phyloP scores from a whole-genome alignment of 2,888 invertebrate genomes.

The Plusia festucae region DNA sequence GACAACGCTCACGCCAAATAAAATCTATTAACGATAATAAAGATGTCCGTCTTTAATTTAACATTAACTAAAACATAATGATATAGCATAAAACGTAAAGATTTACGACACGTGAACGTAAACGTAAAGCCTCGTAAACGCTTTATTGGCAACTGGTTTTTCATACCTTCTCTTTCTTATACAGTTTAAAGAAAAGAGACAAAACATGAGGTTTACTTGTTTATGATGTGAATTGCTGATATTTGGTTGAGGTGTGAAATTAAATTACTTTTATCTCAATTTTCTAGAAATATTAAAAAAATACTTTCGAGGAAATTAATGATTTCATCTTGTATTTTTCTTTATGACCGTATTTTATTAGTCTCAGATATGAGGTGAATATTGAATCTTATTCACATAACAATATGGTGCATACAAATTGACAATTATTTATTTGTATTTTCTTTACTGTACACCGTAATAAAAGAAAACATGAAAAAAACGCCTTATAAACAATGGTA shows the following conservation, averaged over 20 bases:
- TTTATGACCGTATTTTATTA: too few species aligned
- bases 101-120: slow-evolving; percentile 54
- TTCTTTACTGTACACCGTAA: too few species aligned
- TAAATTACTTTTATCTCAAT: slow-evolving; percentile 43
- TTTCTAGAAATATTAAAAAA: slow-evolving; percentile 19
- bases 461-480: too few species aligned
- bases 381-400: too few species aligned
- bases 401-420: too few species aligned
- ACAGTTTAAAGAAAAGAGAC: slow-evolving; percentile 21
- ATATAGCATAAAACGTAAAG: slow-evolving; percentile 45
- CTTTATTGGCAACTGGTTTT: slow-evolving; percentile 46
- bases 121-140: slow-evolving; percentile 51
- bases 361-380: too few species aligned
- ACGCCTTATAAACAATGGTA: too few species aligned
- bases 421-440: too few species aligned
- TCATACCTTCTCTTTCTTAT: slow-evolving; percentile 21
- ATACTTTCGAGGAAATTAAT: slow-evolving; percentile 13
- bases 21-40: slow-evolving; percentile 23
- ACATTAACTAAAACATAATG: slow-evolving; percentile 51
- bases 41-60: slow-evolving; percentile 36
- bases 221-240: slow-evolving; percentile 48
- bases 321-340: slow-evolving; percentile 1
- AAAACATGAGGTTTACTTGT: slow-evolving; percentile 32
- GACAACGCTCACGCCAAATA: slow-evolving; percentile 6
- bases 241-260: slow-evolving; percentile 48